Evolutionary conservation across 2,113 vertebrate genomes (phyloP).

Genomic region (Pristiophorus japonicus): DNA sequence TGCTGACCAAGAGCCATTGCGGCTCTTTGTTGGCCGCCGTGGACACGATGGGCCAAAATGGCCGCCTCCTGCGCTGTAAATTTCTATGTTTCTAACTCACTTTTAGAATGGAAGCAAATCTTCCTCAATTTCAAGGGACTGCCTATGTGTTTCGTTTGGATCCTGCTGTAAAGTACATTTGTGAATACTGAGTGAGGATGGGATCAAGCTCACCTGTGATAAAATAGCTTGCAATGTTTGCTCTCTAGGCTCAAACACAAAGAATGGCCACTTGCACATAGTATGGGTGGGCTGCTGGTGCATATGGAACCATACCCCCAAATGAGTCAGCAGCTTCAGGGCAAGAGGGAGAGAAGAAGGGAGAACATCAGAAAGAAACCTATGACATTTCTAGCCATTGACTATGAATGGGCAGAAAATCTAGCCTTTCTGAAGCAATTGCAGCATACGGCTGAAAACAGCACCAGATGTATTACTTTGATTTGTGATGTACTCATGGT

Average conservation of each 20-base stretch:
- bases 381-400: not conserved
- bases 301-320: not conserved
- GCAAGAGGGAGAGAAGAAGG: not conserved
- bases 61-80: too few species aligned
- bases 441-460: not conserved
- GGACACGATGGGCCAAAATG: too few species aligned
- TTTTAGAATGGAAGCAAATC: too few species aligned
- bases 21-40: too few species aligned
- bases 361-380: not conserved
- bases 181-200: not conserved
- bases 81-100: too few species aligned
- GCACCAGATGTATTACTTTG: not conserved
- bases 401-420: not conserved
- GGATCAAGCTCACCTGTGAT: not conserved
- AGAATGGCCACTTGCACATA: not conserved
- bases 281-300: too few species aligned
- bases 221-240: not conserved
- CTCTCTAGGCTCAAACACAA: not conserved
- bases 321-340: not conserved
- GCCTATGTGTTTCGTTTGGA: too few species aligned
- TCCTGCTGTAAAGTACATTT: not conserved
- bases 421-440: not conserved
- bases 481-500: not conserved
- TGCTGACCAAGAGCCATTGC: too few species aligned
- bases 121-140: too few species aligned